These are phyloP conservation scores for Spizaetus ornatus DNA, from an alignment of 2,113 vertebrate species.

Conservation along the genomic window DNA sequence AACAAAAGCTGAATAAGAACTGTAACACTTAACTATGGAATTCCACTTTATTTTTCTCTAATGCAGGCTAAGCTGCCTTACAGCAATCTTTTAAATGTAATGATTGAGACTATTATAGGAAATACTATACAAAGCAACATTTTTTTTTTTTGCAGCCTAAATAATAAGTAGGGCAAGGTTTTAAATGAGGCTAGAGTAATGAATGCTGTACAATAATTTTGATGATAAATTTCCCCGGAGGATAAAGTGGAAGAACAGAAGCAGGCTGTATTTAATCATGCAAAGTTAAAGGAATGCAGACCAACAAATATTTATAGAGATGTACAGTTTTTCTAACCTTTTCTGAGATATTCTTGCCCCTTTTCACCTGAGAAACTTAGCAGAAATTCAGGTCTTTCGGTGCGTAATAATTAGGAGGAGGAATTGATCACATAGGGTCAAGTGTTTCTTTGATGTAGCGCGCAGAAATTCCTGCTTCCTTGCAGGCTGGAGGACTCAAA, in stretches of 20 bases:
- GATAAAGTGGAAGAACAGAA: slow-evolving; percentile 59
- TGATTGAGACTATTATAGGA: slow-evolving; percentile 62
- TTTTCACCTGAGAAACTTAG: slow-evolving; percentile 9
- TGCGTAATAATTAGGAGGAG: background rate
- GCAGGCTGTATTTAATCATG: slow-evolving; percentile 61
- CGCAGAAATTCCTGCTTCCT: slow-evolving; percentile 13
- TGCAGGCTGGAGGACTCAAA: background rate
- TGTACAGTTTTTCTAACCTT: background rate
- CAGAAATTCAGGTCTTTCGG: background rate
- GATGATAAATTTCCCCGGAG: slow-evolving; percentile 63
- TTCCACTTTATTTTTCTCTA: slow-evolving; percentile 36
- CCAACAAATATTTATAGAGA: slow-evolving; percentile 49
- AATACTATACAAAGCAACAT: slow-evolving; percentile 49
- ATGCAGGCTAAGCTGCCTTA: slow-evolving; percentile 54
- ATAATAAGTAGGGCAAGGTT: slow-evolving; percentile 69
- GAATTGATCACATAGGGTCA: slow-evolving; percentile 31
- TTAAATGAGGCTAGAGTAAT: slow-evolving; percentile 66
- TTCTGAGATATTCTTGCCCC: background rate
- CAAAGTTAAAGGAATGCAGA: slow-evolving; percentile 42
- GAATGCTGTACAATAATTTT: slow-evolving; percentile 63
- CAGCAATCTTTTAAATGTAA: slow-evolving; percentile 62
- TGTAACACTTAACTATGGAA: slow-evolving; percentile 14
- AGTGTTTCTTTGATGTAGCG: slow-evolving; percentile 15
- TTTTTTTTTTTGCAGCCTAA: slow-evolving; percentile 47
- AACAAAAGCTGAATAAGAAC: slow-evolving; percentile 42